Evolutionary conservation across 2,888 invertebrate genomes (phyloP).

Genomic region (Drosophila nr. perissopoda): DNA sequence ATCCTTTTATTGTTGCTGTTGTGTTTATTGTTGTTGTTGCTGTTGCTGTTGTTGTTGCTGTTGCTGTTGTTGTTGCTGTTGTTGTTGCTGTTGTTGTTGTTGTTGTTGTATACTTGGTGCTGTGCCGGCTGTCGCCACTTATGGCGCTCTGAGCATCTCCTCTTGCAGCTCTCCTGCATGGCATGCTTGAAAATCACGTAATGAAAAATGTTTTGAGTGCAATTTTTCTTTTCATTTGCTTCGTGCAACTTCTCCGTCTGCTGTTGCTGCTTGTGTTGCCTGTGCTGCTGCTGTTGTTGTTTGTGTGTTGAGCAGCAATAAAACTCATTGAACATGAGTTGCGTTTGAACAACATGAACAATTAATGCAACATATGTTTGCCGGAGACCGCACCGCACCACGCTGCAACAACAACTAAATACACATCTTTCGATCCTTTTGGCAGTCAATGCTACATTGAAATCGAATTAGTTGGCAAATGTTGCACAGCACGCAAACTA

Average conservation of each 20-base stretch:
- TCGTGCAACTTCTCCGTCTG: constrained; percentile 41
- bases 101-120: constrained; percentile 77
- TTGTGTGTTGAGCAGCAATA: constrained; percentile 78
- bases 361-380: constrained; percentile 79
- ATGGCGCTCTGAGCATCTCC: constrained; percentile 46
- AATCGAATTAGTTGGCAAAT: constrained; percentile 74
- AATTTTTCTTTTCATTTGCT: constrained; percentile 76
- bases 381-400: constrained; percentile 36
- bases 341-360: constrained; percentile 77
- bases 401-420: constrained; percentile 23
- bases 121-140: constrained; percentile 83
- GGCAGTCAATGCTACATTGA: constrained; percentile 47
- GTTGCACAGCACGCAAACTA: constrained; percentile 63
- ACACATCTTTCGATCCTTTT: constrained; percentile 60
- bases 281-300: constrained; percentile 58
- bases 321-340: constrained; percentile 79
- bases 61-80: constrained; percentile 1
- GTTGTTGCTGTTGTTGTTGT: background rate
- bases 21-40: constrained; percentile 7
- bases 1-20: constrained; percentile 41
- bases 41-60: constrained; percentile 9
- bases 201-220: constrained; percentile 79
- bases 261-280: constrained; percentile 37
- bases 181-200: constrained; percentile 78
- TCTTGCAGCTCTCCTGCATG: constrained; percentile 26